Evolutionary conservation across 1,140 invertebrate species (phyloP), one percentile per base, ranked within the genome.

Genomic region (Saccostrea glomerata): DNA sequence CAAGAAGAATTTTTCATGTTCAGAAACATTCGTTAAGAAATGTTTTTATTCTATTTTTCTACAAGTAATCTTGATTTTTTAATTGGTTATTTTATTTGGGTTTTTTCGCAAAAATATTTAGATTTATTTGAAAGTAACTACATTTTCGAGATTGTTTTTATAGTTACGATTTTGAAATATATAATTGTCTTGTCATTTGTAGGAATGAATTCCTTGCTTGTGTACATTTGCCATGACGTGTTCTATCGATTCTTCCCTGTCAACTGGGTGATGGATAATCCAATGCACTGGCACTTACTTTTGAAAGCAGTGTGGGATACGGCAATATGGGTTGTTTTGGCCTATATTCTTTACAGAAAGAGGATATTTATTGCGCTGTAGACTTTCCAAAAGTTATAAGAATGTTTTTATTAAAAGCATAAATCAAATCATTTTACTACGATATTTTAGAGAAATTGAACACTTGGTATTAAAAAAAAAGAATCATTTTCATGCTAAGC

Each of bases 201-300:
- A 96, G 98, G 98, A 36, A 98, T 98, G 96, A 99, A 99, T 95
- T 97, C 98, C 7, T 96, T 99, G 30, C 95, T 98, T 7, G 96
- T 99, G 89, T 99, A 98, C 94, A 95, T 98, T 7, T 98, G 98
- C 0, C 98, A 98, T 93, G 96, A 96, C 9, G 91, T 99, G 0
- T 97, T 97, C 91, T 96, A 96, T 58, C 95, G 97, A 90, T 96
- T 98, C 91, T 97, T 98, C 82, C 95, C 98, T 97, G 0, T 98
- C 11, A 92, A 90, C 83, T 94, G 92, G 92, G 56, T 86, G 7
- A 88, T 94, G 9, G 91, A 92, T 2, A 86, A 86, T 15, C 82
- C 90, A 1, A n/a, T 90, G 0, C 94, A 94, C 85, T 92, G 92
- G 92, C 91, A 92, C 66, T 88, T 93, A 4, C 90, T 94, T 5